Evolutionary conservation across 2,888 invertebrate species (phyloP).

Genomic region (Cantharis lateralis): DNA sequence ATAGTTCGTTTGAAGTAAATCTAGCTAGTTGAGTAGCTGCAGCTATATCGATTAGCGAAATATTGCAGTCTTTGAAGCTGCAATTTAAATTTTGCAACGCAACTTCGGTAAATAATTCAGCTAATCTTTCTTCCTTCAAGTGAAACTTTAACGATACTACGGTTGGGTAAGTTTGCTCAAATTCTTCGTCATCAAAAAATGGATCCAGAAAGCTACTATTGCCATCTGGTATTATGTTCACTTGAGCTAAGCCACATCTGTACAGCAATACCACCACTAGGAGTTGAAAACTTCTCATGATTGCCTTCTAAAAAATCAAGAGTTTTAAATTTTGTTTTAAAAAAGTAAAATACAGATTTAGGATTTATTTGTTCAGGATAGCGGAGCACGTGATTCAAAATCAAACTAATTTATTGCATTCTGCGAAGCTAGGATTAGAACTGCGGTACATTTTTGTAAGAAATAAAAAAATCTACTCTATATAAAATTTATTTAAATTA

Average conservation of each 20-base stretch:
- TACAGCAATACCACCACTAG: not conserved
- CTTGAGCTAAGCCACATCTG: not conserved
- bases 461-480: no score
- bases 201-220: not conserved
- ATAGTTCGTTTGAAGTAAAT: not conserved
- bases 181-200: constrained; percentile 11
- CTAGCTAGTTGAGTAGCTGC: constrained; percentile 6
- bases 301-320: not conserved
- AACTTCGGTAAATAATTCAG: constrained; percentile 10
- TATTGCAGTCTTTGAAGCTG: constrained; percentile 2
- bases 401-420: no score
- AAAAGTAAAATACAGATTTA: no score
- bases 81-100: constrained; percentile 9
- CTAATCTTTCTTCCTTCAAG: constrained; percentile 8
- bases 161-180: not conserved
- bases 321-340: not conserved
- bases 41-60: constrained; percentile 2
- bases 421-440: no score
- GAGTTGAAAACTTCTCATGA: not conserved
- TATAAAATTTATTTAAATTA: no score
- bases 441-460: no score
- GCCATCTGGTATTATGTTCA: not conserved
- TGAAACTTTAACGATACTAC: constrained; percentile 10
- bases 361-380: no score
- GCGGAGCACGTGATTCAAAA: no score